phyloP scores from a whole-genome alignment of 2,888 invertebrate species.

The Pseudococcus longispinus region DNA sequence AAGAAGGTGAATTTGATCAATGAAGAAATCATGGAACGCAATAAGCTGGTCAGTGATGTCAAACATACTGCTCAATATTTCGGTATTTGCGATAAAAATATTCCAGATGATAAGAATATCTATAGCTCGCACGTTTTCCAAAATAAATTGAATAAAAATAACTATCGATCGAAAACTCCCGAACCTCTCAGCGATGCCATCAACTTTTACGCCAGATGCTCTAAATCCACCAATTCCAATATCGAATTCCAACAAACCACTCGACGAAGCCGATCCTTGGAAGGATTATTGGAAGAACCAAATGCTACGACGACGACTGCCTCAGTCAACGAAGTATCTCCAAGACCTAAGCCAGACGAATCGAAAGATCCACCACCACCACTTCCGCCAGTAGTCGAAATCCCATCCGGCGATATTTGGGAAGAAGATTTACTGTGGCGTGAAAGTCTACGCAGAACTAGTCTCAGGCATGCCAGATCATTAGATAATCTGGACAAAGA shows the following conservation, averaged over 20 bases:
- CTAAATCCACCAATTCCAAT: slow-evolving; percentile 14
- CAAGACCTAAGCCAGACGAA: background rate
- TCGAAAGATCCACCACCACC: background rate
- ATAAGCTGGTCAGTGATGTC: slow-evolving; percentile 62
- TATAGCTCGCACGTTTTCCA: slow-evolving; percentile 74
- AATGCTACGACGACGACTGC: slow-evolving; percentile 53
- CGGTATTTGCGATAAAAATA: slow-evolving; percentile 62
- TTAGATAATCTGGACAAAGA: slow-evolving; percentile 77
- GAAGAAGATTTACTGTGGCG: slow-evolving; percentile 79
- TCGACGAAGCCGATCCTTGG: slow-evolving; percentile 68
- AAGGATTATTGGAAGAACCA: slow-evolving; percentile 68
- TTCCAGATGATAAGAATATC: slow-evolving; percentile 74
- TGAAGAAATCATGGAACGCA: slow-evolving; percentile 62
- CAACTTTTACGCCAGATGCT: slow-evolving; percentile 35
- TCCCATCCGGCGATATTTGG: slow-evolving; percentile 69
- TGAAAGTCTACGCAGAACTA: slow-evolving; percentile 78
- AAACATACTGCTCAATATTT: slow-evolving; percentile 62
- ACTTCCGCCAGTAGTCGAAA: slow-evolving; percentile 4
- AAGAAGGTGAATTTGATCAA: slow-evolving; percentile 77
- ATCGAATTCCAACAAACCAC: background rate
- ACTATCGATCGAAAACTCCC: slow-evolving; percentile 62
- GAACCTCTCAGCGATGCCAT: slow-evolving; percentile 61
- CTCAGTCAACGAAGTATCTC: slow-evolving; percentile 51
- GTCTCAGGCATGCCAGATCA: slow-evolving; percentile 81
- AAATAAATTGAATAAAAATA: slow-evolving; percentile 58